Conservation (phyloP, 2,797 vertebrate genomes). For the Centropyge bicolor region DNA sequence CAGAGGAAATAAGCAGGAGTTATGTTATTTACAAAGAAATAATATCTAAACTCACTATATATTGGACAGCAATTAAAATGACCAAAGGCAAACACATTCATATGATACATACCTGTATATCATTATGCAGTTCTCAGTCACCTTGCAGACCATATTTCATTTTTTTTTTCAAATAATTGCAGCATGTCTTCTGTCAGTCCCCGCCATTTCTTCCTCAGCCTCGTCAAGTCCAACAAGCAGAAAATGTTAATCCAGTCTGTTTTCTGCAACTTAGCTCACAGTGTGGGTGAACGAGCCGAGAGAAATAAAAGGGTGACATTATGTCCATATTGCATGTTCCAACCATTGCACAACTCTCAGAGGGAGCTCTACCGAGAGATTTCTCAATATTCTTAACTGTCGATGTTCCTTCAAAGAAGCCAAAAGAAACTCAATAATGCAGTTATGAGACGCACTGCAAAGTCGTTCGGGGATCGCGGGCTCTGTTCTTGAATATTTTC, state of each 20-base stretch:
- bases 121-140: not conserved
- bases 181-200: not conserved
- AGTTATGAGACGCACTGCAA: constrained; percentile 14
- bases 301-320: constrained; percentile 52
- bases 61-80: not conserved
- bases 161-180: constrained; percentile 1
- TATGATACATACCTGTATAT: not conserved
- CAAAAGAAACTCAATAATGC: constrained; percentile 24
- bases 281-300: constrained; percentile 37
- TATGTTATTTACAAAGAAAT: not conserved
- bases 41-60: not conserved
- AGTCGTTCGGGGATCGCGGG: not conserved
- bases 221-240: constrained; percentile 15
- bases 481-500: not conserved
- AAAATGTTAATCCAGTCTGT: constrained; percentile 11
- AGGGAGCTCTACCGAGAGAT: constrained; percentile 42
- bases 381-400: constrained; percentile 41
- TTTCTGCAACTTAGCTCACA: constrained; percentile 39
- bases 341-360: constrained; percentile 42
- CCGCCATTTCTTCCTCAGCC: not conserved
- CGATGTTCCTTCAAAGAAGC: constrained; percentile 33
- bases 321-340: constrained; percentile 42
- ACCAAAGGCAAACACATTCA: constrained; percentile 2
- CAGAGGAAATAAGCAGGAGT: not conserved
- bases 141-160: not conserved